Conservation (phyloP, 1,140 invertebrate genomes). For the Chironomus striatipennis region DNA sequence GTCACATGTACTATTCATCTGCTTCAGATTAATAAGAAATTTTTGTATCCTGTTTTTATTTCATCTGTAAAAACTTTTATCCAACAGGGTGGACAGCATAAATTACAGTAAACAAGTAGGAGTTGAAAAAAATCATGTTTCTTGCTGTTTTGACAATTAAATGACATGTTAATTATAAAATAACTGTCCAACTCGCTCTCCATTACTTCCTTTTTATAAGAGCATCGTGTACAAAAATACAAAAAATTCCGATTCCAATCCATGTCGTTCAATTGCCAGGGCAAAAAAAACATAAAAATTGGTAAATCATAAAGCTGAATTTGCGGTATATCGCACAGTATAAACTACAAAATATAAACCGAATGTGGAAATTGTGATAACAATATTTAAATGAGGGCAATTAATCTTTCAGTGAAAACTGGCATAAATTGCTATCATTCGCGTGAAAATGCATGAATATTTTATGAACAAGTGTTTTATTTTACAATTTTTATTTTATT, state of each 20-base stretch:
- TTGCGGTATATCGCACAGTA: neutral
- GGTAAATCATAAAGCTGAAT: neutral
- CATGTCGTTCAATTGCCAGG: too few relatives aligned
- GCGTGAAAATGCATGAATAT: neutral
- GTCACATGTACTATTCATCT: too few relatives aligned
- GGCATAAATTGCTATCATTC: conserved; percentile 7
- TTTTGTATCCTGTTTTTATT: neutral
- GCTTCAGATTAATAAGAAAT: neutral
- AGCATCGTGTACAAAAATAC: neutral
- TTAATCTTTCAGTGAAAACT: neutral
- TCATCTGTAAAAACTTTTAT: neutral
- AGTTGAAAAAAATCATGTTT: neutral
- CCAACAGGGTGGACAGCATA: neutral
- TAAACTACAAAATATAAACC: neutral
- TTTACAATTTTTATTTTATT: neutral
- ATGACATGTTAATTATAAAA: conserved; percentile 22
- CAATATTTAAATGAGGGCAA: conserved; percentile 9
- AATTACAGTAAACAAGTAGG: neutral
- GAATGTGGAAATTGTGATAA: conserved; percentile 5
- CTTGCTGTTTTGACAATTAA: conserved; percentile 15
- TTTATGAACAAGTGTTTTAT: neutral
- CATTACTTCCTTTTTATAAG: neutral
- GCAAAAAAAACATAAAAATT: too few relatives aligned
- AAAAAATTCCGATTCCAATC: neutral
- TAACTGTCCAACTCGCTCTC: neutral